phyloP scores from a whole-genome alignment of 2,113 vertebrate species.

The Mungos mungo region DNA sequence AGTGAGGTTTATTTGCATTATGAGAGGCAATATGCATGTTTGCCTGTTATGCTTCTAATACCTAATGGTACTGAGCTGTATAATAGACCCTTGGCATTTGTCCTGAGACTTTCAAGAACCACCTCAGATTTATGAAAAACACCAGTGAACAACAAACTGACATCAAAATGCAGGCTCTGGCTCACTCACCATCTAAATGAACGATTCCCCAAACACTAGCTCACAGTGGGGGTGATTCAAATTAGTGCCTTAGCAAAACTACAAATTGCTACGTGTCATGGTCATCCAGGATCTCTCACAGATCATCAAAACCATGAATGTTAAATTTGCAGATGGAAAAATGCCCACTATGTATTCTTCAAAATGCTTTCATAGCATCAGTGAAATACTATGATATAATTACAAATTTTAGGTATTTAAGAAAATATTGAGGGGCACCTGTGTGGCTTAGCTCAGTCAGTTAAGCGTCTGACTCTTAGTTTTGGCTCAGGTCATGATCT shows the following conservation, averaged over 20 bases:
- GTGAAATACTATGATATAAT: background rate
- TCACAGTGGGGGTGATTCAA: background rate
- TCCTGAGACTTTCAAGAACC: background rate
- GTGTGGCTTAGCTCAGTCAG: too few relatives aligned
- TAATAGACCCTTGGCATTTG: background rate
- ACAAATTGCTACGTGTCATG: background rate
- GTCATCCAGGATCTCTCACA: background rate
- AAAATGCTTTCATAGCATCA: slow-evolving; percentile 16
- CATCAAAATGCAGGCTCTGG: background rate
- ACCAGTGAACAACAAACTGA: background rate
- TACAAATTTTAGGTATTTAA: background rate
- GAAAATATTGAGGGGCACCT: background rate
- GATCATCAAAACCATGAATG: background rate
- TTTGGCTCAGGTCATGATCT: too few relatives aligned
- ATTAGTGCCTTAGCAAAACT: slow-evolving; percentile 25
- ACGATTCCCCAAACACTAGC: background rate
- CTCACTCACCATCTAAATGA: background rate
- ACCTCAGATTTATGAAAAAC: background rate
- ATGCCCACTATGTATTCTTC: slow-evolving; percentile 17
- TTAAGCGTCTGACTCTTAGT: too few relatives aligned
- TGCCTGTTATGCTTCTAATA: background rate
- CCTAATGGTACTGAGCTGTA: background rate
- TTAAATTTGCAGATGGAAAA: slow-evolving; percentile 32
- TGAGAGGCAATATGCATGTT: background rate
- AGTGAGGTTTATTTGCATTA: background rate